phyloP scores from a whole-genome alignment of 2,888 invertebrate species.

The Synergus japonicus region DNA sequence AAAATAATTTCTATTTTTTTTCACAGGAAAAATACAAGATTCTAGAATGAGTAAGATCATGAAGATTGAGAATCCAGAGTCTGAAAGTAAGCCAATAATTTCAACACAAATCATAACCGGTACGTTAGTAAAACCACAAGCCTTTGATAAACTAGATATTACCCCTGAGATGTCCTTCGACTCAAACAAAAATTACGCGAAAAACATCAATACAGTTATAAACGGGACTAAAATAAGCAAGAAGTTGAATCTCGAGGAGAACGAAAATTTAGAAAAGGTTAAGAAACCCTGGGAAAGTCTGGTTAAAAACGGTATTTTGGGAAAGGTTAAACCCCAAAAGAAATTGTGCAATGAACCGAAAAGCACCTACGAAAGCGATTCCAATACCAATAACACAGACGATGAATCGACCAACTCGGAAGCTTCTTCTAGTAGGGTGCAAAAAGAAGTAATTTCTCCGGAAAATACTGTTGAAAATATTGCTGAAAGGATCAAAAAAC shows the following conservation, averaged over 20 bases:
- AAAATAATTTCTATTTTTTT: conserved; percentile 10
- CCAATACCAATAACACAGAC: conserved; percentile 21
- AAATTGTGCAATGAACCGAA: conserved; percentile 12
- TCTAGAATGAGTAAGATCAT: conserved; percentile 46
- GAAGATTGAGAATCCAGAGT: conserved; percentile 18
- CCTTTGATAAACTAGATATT: conserved; percentile 59
- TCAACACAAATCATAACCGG: conserved; percentile 10
- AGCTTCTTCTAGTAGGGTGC: neutral
- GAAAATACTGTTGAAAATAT: conserved; percentile 69
- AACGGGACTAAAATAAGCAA: conserved; percentile 67
- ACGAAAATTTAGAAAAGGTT: conserved; percentile 40
- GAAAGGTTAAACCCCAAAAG: conserved; percentile 43
- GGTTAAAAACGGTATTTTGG: conserved; percentile 44
- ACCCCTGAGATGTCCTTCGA: conserved; percentile 65
- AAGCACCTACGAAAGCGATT: conserved; percentile 11
- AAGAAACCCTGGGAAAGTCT: conserved; percentile 47
- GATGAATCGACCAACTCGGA: conserved; percentile 4
- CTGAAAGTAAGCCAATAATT: neutral
- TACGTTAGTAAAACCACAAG: conserved; percentile 47
- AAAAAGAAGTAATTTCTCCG: conserved; percentile 38
- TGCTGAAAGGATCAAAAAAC: conserved; percentile 72
- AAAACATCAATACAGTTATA: conserved; percentile 62
- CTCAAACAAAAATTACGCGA: conserved; percentile 72
- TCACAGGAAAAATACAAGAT: conserved; percentile 32
- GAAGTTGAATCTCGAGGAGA: conserved; percentile 59